phyloP scores from a whole-genome alignment of 30 jellyfish, hydroid and myxozoan genomes.

The Cassiopea xamachana region DNA sequence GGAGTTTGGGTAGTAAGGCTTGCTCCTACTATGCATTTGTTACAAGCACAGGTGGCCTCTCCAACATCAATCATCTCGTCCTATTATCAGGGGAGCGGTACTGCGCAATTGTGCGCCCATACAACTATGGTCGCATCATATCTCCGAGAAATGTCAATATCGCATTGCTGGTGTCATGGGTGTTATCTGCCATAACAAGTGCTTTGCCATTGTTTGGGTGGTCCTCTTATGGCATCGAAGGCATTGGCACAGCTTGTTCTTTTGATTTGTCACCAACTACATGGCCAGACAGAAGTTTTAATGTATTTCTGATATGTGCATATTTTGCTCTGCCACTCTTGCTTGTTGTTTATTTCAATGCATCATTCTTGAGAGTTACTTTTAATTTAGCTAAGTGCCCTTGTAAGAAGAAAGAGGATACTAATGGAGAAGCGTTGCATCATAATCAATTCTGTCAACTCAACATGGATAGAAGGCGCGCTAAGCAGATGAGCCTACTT shows the following conservation, averaged over 20 bases:
- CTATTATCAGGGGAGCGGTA: conserved; percentile 27
- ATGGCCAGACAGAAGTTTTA: conserved; percentile 24
- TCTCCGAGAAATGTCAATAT: background rate
- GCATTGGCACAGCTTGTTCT: conserved; percentile 34
- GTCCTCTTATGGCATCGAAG: conserved; percentile 19
- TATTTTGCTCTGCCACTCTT: background rate
- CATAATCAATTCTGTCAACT: conserved; percentile 10
- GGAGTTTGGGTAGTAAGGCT: conserved; percentile 23
- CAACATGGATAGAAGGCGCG: conserved; percentile 13
- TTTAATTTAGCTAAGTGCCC: conserved; percentile 14
- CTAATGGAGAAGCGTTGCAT: background rate
- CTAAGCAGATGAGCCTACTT: conserved; percentile 14
- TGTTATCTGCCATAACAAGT: background rate
- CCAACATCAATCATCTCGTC: conserved; percentile 39
- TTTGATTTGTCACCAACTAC: background rate
- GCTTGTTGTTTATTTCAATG: background rate
- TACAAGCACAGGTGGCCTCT: conserved; percentile 20
- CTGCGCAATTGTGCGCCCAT: conserved; percentile 2
- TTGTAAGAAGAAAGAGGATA: background rate
- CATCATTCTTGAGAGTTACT: conserved; percentile 10
- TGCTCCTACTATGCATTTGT: conserved; percentile 23
- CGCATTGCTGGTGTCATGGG: conserved; percentile 8
- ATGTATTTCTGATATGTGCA: background rate
- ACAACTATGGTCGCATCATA: background rate
- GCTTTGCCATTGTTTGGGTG: conserved; percentile 26